Base-by-base conservation (phyloP, 2,888 invertebrate genomes). In the Leucoptera coffeella region DNA sequence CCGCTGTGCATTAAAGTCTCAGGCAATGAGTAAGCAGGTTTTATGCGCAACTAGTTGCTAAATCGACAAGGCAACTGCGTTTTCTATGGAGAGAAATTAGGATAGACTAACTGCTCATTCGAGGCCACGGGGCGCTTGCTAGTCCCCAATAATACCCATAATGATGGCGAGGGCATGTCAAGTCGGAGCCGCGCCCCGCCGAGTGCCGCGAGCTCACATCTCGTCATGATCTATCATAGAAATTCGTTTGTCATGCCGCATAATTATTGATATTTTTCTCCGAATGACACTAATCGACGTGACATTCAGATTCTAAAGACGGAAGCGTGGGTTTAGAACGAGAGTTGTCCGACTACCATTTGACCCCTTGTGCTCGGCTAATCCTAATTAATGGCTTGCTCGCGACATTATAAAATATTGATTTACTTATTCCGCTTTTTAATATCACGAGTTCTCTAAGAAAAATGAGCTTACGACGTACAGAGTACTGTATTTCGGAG, bases 181-280 rank as follows among this genome's bases (percentile, higher is more conserved):
- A 45, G 34, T 21, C 23, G 23, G 15, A 20, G 27, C 15, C 38
- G 44, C 41, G 39, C 44, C 47, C 45, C 41, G 50, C 47, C 38
- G 45, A 41, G 40, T 45, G 31, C 35, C 29, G 32, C 30, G 36
- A 30, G 38, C 39, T 41, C 39, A 7, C 6, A 7, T 17, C 6
- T 6, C 17, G 6, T 17, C 17, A 45, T 41, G 49, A 46, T 44
- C 50, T 45, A 51, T 49, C 50, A 52, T 54, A 47, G 47, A 56
- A 49, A 59, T 57, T 59, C 59, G 57, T 58, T 47, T 58, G 58
- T 59, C 57, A 60, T 57, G 50, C 56, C 39, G 48, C 47, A 48
- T 53, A 50, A 58, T 54, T 52, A 50, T 49, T 47, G 41, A 45
- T 44, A 43, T 44, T 45, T 40, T 44, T 40, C 35, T 35, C 34